A percentile compares a stretch with the other conserved stretches of the same genome.
phyloP scores from a whole-genome alignment of 2,888 invertebrate genomes.

The Laspeyria flexula region DNA sequence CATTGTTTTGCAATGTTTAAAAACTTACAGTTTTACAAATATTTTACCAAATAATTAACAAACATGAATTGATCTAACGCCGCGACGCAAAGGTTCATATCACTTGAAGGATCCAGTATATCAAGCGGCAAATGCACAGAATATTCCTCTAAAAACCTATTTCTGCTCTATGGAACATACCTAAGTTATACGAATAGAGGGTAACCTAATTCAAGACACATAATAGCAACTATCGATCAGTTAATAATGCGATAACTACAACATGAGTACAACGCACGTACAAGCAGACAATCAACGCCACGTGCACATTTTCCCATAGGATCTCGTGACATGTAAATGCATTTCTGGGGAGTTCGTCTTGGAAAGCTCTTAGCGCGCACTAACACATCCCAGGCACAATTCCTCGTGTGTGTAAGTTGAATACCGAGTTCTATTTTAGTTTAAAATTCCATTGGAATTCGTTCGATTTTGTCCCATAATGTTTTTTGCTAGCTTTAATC shows the following conservation, averaged over 20 bases:
- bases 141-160: too few species aligned
- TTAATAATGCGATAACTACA: conserved; percentile 55
- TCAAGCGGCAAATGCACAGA: too few species aligned
- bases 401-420: conserved; percentile 33
- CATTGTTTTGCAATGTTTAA: too few species aligned
- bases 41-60: too few species aligned
- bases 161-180: too few species aligned
- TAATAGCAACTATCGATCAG: conserved; percentile 55
- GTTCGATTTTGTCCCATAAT: conserved; percentile 19
- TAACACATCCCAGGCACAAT: conserved; percentile 28
- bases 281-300: conserved; percentile 72
- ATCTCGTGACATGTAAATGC: conserved; percentile 82
- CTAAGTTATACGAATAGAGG: background rate
- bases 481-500: conserved; percentile 7
- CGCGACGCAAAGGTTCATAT: too few species aligned
- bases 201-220: conserved; percentile 5
- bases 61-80: too few species aligned
- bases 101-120: too few species aligned
- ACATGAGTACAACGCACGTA: conserved; percentile 56
- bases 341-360: conserved; percentile 74
- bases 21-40: too few species aligned
- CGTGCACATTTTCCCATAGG: conserved; percentile 76
- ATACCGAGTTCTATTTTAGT: conserved; percentile 32
- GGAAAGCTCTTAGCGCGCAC: conserved; percentile 71
- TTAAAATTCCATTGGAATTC: conserved; percentile 34